Conservation (phyloP, 2,888 invertebrate species). For the Pegoplata infirma region DNA sequence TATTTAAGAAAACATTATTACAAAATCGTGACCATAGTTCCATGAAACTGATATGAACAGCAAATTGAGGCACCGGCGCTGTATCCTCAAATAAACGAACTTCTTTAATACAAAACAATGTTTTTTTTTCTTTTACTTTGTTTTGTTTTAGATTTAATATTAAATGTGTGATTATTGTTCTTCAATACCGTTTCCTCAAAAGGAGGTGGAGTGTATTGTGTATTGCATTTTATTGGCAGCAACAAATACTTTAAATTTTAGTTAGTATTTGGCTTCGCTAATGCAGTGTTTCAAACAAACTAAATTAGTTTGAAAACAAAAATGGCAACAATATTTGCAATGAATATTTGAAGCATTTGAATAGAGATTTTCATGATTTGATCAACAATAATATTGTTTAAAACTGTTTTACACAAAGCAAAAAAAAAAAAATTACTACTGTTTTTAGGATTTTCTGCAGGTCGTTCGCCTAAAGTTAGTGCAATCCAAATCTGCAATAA, state of each 20-base stretch:
- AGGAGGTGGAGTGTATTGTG: constrained; percentile 58
- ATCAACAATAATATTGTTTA: constrained; percentile 35
- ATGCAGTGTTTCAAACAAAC: constrained; percentile 50
- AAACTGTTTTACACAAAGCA: constrained; percentile 33
- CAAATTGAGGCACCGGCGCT: constrained; percentile 64
- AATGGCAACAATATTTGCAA: constrained; percentile 24
- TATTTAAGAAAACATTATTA: constrained; percentile 75
- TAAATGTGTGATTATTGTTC: constrained; percentile 60
- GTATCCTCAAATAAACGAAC: constrained; percentile 45
- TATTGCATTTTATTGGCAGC: constrained; percentile 31
- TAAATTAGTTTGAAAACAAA: constrained; percentile 52
- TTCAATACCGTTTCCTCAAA: constrained; percentile 47
- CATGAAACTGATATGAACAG: constrained; percentile 77
- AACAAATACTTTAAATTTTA: constrained; percentile 27
- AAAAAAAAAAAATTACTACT: constrained; percentile 44
- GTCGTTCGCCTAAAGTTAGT: neutral
- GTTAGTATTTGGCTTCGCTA: neutral
- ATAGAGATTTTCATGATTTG: constrained; percentile 35
- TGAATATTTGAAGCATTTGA: neutral
- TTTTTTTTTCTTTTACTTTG: constrained; percentile 39
- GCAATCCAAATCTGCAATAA: neutral
- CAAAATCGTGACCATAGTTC: constrained; percentile 78
- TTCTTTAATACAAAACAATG: constrained; percentile 42
- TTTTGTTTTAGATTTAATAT: constrained; percentile 56
- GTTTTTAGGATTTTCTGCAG: neutral